Conservation (phyloP, 2,888 invertebrate genomes). For the Drosophila rellima region DNA sequence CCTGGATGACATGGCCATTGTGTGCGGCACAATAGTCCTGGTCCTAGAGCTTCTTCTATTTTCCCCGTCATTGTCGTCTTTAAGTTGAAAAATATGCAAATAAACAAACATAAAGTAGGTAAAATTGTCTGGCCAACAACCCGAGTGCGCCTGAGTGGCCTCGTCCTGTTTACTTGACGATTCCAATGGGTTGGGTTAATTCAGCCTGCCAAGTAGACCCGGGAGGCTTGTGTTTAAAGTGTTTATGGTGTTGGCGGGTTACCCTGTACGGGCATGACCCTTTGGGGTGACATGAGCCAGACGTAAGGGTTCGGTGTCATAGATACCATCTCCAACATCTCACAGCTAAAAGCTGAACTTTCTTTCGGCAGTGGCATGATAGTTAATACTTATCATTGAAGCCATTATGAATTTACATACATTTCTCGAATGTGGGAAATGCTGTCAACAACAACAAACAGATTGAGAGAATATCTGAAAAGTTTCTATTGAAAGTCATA, state of each 20-base stretch:
- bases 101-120: conserved; percentile 77
- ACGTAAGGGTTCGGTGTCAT: conserved; percentile 20
- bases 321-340: conserved; percentile 44
- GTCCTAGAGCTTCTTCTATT: conserved; percentile 32
- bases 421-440: conserved; percentile 20
- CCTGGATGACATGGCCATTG: conserved; percentile 54
- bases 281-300: conserved; percentile 50
- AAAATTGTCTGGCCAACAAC: conserved; percentile 80
- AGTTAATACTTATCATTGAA: conserved; percentile 45
- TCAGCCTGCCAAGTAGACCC: conserved; percentile 65
- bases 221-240: conserved; percentile 62
- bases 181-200: conserved; percentile 28
- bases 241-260: conserved; percentile 63
- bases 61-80: conserved; percentile 68
- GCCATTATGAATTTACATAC: conserved; percentile 42
- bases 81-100: conserved; percentile 79
- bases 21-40: conserved; percentile 62
- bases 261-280: conserved; percentile 54
- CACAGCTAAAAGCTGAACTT: conserved; percentile 43
- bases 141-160: conserved; percentile 61
- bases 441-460: background rate
- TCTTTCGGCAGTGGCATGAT: conserved; percentile 35
- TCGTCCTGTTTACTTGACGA: conserved; percentile 45
- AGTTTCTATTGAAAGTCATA: background rate
- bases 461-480: background rate